phyloP scores from a whole-genome alignment of 2,797 vertebrate species.

The Rhinichthys osculus region DNA sequence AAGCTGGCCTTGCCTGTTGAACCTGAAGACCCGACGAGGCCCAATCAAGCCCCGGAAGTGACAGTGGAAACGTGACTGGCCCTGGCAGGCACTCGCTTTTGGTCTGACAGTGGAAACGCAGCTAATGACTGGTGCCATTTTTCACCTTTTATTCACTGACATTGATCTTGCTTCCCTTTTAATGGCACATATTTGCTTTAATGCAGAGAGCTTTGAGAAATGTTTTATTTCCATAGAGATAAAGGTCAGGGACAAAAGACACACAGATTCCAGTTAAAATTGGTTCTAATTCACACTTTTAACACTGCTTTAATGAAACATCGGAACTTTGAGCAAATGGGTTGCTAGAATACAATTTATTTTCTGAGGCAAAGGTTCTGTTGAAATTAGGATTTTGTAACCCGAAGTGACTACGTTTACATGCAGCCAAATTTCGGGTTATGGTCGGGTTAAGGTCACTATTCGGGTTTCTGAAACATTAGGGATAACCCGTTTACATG shows the following conservation, averaged over 20 bases:
- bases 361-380: constrained; percentile 1
- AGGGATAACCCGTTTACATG: too few species aligned
- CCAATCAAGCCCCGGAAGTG: too few species aligned
- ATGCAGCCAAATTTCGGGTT: too few species aligned
- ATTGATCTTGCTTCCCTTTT: constrained; percentile 58
- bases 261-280: neutral
- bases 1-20: too few species aligned
- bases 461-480: too few species aligned
- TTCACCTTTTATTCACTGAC: constrained; percentile 41
- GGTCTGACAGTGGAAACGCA: too few species aligned
- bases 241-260: constrained; percentile 24
- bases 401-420: too few species aligned
- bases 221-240: constrained; percentile 22
- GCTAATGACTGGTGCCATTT: too few species aligned
- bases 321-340: neutral
- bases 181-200: constrained; percentile 54
- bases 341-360: neutral
- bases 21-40: too few species aligned
- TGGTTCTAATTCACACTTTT: neutral
- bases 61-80: too few species aligned
- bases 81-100: too few species aligned
- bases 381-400: constrained; percentile 1
- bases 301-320: neutral
- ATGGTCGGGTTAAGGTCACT: too few species aligned
- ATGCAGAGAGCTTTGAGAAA: constrained; percentile 12